Conservation (phyloP, 1,140 invertebrate genomes). For the Bombus cullumanus region DNA sequence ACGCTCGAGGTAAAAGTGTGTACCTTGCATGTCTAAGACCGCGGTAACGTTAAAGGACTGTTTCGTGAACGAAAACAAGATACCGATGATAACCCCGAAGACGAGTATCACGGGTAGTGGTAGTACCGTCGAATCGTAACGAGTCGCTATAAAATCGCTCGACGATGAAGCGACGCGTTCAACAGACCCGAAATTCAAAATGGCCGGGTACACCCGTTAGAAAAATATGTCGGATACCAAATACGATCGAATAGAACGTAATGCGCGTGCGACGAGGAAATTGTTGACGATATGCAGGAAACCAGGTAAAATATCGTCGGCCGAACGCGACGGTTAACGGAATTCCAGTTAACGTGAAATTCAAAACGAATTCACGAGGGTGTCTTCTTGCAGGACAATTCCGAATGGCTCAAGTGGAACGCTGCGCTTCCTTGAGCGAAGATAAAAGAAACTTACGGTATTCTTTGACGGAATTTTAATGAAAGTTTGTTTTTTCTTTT, state of each 20-base stretch:
- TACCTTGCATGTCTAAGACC: conserved; percentile 74
- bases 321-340: too few species aligned
- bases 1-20: conserved; percentile 71
- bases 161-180: background rate
- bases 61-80: conserved; percentile 65
- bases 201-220: too few species aligned
- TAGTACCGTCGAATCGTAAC: background rate
- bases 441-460: background rate
- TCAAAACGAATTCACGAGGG: too few species aligned
- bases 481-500: too few species aligned
- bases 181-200: too few species aligned
- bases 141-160: background rate
- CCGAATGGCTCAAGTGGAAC: background rate
- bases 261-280: too few species aligned
- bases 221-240: too few species aligned
- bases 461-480: background rate
- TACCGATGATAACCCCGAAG: conserved; percentile 39
- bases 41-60: conserved; percentile 69
- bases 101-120: background rate
- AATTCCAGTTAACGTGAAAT: background rate
- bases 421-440: too few species aligned
- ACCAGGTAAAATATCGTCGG: too few species aligned
- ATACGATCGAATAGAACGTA: too few species aligned
- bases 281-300: too few species aligned
- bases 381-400: too few species aligned